Conservation (phyloP, 2,797 vertebrate genomes). For the Mormyrops boulengeri region DNA sequence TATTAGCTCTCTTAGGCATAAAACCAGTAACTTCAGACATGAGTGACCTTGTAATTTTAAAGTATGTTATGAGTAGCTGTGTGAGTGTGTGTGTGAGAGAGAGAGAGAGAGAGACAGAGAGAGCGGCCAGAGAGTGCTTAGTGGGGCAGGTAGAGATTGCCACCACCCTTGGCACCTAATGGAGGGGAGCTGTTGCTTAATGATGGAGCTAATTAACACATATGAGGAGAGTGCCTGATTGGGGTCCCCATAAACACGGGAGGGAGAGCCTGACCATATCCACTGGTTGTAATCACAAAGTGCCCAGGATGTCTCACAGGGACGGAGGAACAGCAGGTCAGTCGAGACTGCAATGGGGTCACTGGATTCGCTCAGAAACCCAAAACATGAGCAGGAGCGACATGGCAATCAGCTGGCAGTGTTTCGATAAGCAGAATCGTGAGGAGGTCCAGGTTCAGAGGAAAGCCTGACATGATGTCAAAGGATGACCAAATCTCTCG, state of each 20-base stretch:
- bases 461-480: neutral
- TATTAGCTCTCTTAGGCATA: neutral
- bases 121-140: constrained; percentile 61
- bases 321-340: neutral
- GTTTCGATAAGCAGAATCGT: neutral
- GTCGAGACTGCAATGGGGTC: neutral
- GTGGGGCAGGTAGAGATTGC: constrained; percentile 58
- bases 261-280: constrained; percentile 25
- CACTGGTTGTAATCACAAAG: neutral
- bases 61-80: neutral
- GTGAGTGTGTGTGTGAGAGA: neutral
- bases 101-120: neutral
- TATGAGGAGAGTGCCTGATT: constrained; percentile 81
- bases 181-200: constrained; percentile 73
- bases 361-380: neutral
- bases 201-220: constrained; percentile 87
- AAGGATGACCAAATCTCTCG: neutral
- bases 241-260: constrained; percentile 53
- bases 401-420: neutral
- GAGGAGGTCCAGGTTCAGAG: neutral
- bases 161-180: constrained; percentile 59
- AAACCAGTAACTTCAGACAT: neutral
- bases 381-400: neutral
- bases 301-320: neutral
- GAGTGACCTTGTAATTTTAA: neutral